Evolutionary conservation across 2,888 invertebrate species (phyloP), one percentile per base, ranked within the genome.

Genomic region (Margaritifera margaritifera): DNA sequence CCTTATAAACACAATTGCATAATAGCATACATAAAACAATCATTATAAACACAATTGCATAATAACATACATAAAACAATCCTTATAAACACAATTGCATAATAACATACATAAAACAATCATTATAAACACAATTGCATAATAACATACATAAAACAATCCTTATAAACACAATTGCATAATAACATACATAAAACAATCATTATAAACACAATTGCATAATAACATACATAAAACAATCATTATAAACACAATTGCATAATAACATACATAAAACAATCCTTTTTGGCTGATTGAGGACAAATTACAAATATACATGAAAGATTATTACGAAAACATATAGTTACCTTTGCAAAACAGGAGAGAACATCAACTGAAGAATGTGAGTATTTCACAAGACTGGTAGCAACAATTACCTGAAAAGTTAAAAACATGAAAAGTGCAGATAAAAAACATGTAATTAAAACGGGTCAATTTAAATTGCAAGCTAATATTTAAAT

Each of bases 361-460:
- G 86, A 84, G 8, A 86, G 74, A 4, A 87, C 86, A 75, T 88
- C 88, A 4, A 88, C 87, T 11, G 86, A 87, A 6, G 87, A 87
- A 74, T 87, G 87, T 2, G 88, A 88, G 67, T 81, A 86, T 75
- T 88, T 88, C 50, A 87, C 86, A 18, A 84, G 77, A 11, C 80
- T 81, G 19, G 87, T 86, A 6, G 84, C 86, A 31, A 85, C 78
- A 6, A 87, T 86, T 68, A 87, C 78, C 86, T 87, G 69, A 59
- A 74, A 81, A 15, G 52, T 56, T 27, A 71, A 11, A 68, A 60
- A 22, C n/a, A 69, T 42, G 11, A 59, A 11, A 50, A 11, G 58
- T 25, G 20, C 18, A 19, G 25, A 50, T 57, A 56, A 20, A n/a
- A 11, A 19, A 4, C 54, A 52, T 24, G 8, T 27, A 1, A 22